Evolutionary conservation across 2,113 vertebrate genomes (phyloP), one percentile per base, ranked within the genome.

Genomic region (Chamaea fasciata): DNA sequence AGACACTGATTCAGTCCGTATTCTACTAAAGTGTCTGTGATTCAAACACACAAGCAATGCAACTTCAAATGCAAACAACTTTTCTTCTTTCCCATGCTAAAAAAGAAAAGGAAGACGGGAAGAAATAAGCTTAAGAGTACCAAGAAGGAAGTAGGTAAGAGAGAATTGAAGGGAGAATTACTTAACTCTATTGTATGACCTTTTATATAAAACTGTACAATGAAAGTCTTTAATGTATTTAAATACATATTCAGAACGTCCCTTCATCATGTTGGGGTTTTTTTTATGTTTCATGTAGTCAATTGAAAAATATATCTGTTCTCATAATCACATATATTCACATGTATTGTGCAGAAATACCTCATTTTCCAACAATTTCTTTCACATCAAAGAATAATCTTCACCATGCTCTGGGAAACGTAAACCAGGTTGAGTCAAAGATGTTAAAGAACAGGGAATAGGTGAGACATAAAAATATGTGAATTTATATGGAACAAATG

Each of bases 331-430:
- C 1, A 9, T 50, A 47, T 11, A 35, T 20, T 60, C 27, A 33
- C 18, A 55, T 39, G 18, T 64, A 15, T 73, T 91, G 12, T 46
- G 7, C 26, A 79, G 28, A 59, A 59, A 33, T 33, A 73, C 9
- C 8, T 68, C 2, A 35, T 27, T 73, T 83, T 47, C 19, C 11
- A 77, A 6, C 2, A 74, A 17, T 67, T 78, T 64, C 4, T 74
- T 6, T 65, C 31, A 69, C 3, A 0, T 33, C 6, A 63, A 60
- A 57, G 53, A 49, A 68, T 35, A 13, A 68, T 6, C 8, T 83
- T 27, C 70, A 11, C 1, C 10, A 8, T 37, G 8, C 4, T 37
- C n/a, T 1, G 0, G 4, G 0, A 73, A 80, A 69, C 9, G 3
- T 37, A 31, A n/a, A 47, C 1, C 2, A 89, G 21, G 7, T 49